Base-by-base conservation (phyloP, 2,113 vertebrate genomes). In the Prunella fulvescens region DNA sequence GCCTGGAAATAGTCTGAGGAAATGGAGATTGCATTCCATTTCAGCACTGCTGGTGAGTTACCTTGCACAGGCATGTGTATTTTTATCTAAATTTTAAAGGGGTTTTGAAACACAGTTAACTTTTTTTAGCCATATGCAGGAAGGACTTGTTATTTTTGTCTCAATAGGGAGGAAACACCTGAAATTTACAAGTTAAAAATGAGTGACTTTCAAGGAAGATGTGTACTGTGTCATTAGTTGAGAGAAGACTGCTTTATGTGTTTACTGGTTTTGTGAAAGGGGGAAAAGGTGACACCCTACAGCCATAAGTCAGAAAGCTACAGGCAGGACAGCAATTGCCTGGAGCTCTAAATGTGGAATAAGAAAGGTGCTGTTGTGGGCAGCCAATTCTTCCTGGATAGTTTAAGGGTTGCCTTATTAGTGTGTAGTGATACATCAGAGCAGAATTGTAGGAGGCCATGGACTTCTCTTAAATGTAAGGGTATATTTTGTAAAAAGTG, bases 171-270 rank as follows among this genome's bases (percentile, higher is more conserved):
- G 26, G 17, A n/a, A 89, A 12, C 28, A 5, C 20, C 18, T 89
- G 10, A 26, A 58, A 40, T 57, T 6, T 15, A 11, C 1, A 15
- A 47, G 20, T 25, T 73, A 5, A 22, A 40, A 51, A 13, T 14
- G 0, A 54, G 5, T 57, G 3, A 18, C 9, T 69, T 42, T 4
- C 4, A 28, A 22, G 26, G 7, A 33, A 37, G 15, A 11, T 11
- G 23, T 12, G 5, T 57, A 31, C 10, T 50, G 0, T 40, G 25
- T 15, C 22, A 6, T 58, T 62, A 20, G 22, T 65, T 19, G 35
- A 66, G n/a, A 22, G 8, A 28, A 29, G 29, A 9, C 20, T 31
- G 42, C 28, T 45, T 71, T 64, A 7, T 3, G 1, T 20, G 17
- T 25, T 74, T 14, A 7, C 2, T 72, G 26, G 4, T 20, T 71